phyloP scores from a whole-genome alignment of 2,113 vertebrate species.

The Spermophilus dauricus region DNA sequence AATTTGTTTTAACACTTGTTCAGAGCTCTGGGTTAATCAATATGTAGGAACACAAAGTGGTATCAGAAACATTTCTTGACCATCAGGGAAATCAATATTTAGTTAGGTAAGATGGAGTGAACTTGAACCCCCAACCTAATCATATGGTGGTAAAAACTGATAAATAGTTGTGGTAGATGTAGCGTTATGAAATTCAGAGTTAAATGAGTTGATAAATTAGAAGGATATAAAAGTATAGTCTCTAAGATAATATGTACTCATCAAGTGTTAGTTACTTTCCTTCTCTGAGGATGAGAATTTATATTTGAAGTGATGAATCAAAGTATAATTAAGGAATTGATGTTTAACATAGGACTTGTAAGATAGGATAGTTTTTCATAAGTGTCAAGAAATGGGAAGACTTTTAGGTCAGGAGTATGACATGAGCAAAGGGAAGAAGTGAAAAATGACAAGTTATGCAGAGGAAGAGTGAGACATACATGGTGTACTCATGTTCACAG shows the following conservation, averaged over 20 bases:
- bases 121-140: constrained; percentile 26
- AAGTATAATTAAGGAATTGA: neutral
- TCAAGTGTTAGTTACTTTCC: constrained; percentile 51
- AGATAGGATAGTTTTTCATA: neutral
- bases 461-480: neutral
- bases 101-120: constrained; percentile 6
- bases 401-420: neutral
- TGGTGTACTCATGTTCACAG: neutral
- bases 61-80: neutral
- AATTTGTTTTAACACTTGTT: neutral
- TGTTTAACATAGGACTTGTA: neutral
- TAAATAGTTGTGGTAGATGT: neutral
- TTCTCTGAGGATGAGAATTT: constrained; percentile 37
- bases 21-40: constrained; percentile 12
- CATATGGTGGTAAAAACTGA: neutral
- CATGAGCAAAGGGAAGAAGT: neutral
- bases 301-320: constrained; percentile 13
- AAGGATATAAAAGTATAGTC: constrained; percentile 8
- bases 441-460: neutral
- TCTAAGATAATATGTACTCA: neutral
- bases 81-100: constrained; percentile 12
- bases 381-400: neutral
- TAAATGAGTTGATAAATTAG: constrained; percentile 48
- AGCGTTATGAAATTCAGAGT: constrained; percentile 24
- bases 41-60: neutral